Evolutionary conservation across 2,888 invertebrate species (phyloP).

Genomic region (Pandemis heparana): DNA sequence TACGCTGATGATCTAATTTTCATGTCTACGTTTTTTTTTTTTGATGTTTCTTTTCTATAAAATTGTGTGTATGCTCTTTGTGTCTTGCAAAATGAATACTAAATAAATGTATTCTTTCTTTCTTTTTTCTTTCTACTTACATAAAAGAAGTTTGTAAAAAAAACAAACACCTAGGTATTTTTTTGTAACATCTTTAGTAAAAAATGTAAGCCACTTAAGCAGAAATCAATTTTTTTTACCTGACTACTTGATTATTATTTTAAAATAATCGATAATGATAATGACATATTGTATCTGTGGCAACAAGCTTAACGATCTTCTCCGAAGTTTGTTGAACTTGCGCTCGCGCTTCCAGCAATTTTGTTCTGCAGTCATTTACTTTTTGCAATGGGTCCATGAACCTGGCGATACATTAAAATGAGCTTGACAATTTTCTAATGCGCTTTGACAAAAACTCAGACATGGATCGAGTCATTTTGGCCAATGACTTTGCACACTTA

Average conservation of each 20-base stretch:
- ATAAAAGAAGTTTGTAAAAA: no score
- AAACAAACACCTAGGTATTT: no score
- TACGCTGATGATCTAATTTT: no score
- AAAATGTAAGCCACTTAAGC: no score
- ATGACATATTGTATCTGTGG: neutral
- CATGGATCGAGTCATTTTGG: constrained; percentile 19
- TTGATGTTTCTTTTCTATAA: no score
- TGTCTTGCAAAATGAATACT: no score
- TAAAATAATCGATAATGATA: neutral
- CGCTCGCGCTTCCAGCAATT: constrained; percentile 39
- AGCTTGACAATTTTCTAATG: constrained; percentile 39
- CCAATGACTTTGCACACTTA: constrained; percentile 15
- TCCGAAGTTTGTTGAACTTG: constrained; percentile 52
- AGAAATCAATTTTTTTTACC: no score
- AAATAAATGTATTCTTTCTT: no score
- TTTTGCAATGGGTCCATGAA: constrained; percentile 44
- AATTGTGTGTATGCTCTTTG: no score
- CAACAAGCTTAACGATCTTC: constrained; percentile 11
- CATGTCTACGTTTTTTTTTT: no score
- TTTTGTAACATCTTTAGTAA: no score
- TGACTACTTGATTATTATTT: neutral
- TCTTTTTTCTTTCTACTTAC: no score
- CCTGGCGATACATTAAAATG: constrained; percentile 34
- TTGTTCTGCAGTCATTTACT: constrained; percentile 24
- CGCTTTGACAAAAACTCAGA: constrained; percentile 33